A percentile compares a stretch with the other conserved stretches of the same genome.
Conservation (phyloP, 2,888 invertebrate genomes). For the Cephonodes hylas region DNA sequence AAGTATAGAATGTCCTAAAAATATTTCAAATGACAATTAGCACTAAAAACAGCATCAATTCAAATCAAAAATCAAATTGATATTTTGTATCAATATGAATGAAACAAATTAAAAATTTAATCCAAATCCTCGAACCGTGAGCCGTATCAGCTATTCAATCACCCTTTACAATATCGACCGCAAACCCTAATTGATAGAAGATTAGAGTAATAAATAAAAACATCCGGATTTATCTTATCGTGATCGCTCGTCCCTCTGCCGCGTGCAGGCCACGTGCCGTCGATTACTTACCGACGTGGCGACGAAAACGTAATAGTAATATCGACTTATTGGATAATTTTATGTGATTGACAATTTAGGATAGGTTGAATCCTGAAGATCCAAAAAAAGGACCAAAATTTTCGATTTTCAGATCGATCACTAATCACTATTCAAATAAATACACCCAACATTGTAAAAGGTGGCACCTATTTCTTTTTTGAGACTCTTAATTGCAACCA, state of each 20-base stretch:
- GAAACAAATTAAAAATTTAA: neutral
- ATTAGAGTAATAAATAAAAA: slow-evolving; percentile 7
- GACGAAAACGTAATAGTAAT: slow-evolving; percentile 19
- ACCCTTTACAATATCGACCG: slow-evolving; percentile 2
- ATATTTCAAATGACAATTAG: too few relatives aligned
- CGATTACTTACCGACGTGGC: slow-evolving; percentile 58
- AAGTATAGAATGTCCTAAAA: too few relatives aligned
- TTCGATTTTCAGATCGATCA: too few relatives aligned
- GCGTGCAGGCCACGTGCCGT: slow-evolving; percentile 53
- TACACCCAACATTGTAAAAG: too few relatives aligned
- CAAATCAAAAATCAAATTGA: too few relatives aligned
- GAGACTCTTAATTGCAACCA: too few relatives aligned
- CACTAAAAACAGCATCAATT: neutral
- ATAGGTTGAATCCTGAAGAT: neutral
- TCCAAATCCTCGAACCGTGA: neutral
- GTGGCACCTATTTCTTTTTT: too few relatives aligned
- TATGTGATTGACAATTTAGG: neutral
- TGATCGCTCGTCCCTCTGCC: slow-evolving; percentile 21
- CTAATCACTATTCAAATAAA: too few relatives aligned
- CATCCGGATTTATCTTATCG: slow-evolving; percentile 6
- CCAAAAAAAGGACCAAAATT: too few relatives aligned
- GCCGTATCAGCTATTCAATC: neutral
- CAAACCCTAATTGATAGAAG: slow-evolving; percentile 9
- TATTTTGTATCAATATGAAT: too few relatives aligned
- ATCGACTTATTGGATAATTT: slow-evolving; percentile 20